Conservation (phyloP, 23 tunicate genomes). For the Botrylloides violaceus region DNA sequence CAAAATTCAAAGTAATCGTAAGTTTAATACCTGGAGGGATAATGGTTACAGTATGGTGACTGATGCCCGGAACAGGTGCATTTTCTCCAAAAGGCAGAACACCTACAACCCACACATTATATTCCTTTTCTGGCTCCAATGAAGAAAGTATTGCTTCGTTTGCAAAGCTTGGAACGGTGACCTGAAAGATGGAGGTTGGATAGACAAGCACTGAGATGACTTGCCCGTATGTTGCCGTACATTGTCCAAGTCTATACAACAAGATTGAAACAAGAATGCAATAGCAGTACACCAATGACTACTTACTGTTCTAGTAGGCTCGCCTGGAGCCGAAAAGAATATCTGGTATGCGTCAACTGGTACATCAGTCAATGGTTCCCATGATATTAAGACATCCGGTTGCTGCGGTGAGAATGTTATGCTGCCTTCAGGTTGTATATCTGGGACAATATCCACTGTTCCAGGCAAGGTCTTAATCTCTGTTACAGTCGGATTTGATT, state of each 20-base stretch:
- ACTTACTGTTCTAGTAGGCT: background rate
- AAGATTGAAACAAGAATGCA: too few species aligned
- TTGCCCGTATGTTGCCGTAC: too few species aligned
- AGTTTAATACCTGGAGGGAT: conserved; percentile 11
- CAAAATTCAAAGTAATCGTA: too few species aligned
- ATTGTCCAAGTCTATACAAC: too few species aligned
- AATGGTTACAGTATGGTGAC: conserved; percentile 3
- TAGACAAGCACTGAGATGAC: too few species aligned
- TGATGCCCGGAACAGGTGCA: background rate
- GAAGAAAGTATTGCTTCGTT: conserved; percentile 1
- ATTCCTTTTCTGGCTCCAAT: conserved; percentile 3
- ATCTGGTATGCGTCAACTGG: conserved; percentile 8
- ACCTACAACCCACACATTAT: conserved; percentile 7
- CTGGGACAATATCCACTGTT: background rate
- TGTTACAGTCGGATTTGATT: conserved; percentile 3
- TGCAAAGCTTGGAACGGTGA: conserved; percentile 7
- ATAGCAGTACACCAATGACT: too few species aligned
- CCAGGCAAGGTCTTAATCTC: background rate
- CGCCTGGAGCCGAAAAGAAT: conserved; percentile 2
- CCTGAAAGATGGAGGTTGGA: background rate
- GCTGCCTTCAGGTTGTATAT: conserved; percentile 1
- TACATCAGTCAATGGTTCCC: background rate
- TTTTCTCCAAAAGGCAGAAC: conserved; percentile 13
- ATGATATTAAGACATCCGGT: conserved; percentile 2
- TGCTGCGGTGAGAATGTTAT: conserved; percentile 2